Evolutionary conservation across 2,113 vertebrate genomes (phyloP), one percentile per base, ranked within the genome.

Genomic region (Procapra przewalskii): DNA sequence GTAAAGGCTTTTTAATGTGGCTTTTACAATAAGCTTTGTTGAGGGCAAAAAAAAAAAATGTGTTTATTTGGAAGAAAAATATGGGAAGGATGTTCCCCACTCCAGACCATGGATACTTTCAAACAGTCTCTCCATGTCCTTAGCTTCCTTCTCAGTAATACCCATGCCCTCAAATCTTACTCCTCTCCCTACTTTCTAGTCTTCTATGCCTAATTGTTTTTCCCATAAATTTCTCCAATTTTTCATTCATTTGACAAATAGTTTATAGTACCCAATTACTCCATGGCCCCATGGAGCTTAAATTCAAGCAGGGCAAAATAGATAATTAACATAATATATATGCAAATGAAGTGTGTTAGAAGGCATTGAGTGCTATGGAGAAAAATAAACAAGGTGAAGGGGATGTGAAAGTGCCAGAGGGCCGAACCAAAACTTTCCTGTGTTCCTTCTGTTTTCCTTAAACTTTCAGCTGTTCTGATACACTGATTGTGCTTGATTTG

Each of bases 261-360:
- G 29, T 10, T 94, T 94, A 91, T 95, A 50, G 13, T 82, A 55
- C 25, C 71, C 14, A 71, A 17, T 88, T 21, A 75, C 85, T 62
- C 31, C 50, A 55, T 91, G 29, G 33, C 91, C 59, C 67, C 79
- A 13, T 33, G 55, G 40, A 94, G 45, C 57, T 85, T 96, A 90
- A 91, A 64, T 83, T 89, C 77, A 96, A 94, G 50, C 64, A 17
- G 15, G n/a, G 54, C 16, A 86, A 96, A 93, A 91, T 19, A 91
- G 67, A 90, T 36, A n/a, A 79, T 95, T 94, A 95, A 60, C 36
- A 92, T 84, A 94, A 91, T 54, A 52, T 54, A 62, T 79, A 80
- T 60, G 27, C 25, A 75, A 86, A 96, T 82, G 59, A 93, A 93
- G 23, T 81, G 36, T 81, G 45, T 84, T 90, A 71, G 84, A 88